These are phyloP conservation scores for Procambarus clarkii DNA, from an alignment of 1,140 invertebrate genomes.

Conservation along the genomic window DNA sequence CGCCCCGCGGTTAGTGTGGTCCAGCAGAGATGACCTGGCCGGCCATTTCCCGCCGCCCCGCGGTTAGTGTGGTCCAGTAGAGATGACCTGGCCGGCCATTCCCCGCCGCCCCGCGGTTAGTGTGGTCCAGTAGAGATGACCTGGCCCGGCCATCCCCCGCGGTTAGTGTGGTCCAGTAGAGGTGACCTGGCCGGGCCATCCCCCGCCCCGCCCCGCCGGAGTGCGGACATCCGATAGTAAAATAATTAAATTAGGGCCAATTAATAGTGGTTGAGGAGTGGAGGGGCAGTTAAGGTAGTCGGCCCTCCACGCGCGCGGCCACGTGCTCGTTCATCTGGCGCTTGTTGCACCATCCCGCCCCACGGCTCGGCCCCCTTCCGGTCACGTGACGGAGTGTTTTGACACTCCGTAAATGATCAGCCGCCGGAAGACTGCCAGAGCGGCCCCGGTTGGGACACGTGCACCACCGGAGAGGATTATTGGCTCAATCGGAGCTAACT, in stretches of 20 bases:
- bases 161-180: no score
- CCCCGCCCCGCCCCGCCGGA: no score
- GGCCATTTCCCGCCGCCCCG: no score
- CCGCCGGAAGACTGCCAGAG: neutral
- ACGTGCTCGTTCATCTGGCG: neutral
- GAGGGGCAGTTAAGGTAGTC: neutral
- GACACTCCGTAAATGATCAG: neutral
- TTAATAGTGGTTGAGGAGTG: neutral
- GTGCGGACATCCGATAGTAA: slow-evolving; percentile 12
- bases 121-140: no score
- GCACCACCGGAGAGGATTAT: neutral
- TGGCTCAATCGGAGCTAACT: neutral
- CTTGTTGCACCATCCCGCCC: neutral
- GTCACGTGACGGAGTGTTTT: slow-evolving; percentile 31
- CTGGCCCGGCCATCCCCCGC: no score
- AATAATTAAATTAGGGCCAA: slow-evolving; percentile 37
- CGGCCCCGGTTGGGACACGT: neutral
- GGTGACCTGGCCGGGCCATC: no score
- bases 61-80: no score
- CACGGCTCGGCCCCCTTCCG: neutral
- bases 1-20: no score
- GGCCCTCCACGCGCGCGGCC: neutral
- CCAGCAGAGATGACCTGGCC: no score
- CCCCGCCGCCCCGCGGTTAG: no score
- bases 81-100: no score